These are phyloP conservation scores for Marasmarcha lunaedactyla DNA, from an alignment of 2,888 invertebrate species.

Conservation along the genomic window DNA sequence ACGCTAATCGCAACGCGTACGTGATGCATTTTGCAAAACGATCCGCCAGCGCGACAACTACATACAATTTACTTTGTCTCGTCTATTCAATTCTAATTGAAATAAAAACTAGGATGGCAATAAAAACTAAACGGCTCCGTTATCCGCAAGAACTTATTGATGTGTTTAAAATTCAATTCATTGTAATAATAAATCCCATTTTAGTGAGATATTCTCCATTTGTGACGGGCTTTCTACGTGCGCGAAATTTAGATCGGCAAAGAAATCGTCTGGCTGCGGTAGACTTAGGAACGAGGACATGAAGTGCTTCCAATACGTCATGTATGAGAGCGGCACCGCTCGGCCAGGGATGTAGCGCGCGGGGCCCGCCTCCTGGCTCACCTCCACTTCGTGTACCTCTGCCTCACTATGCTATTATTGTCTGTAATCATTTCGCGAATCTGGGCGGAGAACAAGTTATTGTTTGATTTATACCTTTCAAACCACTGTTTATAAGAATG, in stretches of 20 bases:
- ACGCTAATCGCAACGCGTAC: slow-evolving; percentile 64
- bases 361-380: too few species aligned
- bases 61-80: slow-evolving; percentile 9
- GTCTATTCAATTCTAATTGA: neutral
- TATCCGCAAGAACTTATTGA: neutral
- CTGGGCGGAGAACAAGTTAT: too few species aligned
- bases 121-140: neutral
- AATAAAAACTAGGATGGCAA: too few species aligned
- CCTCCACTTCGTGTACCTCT: too few species aligned
- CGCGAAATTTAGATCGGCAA: neutral
- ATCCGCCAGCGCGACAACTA: slow-evolving; percentile 19
- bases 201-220: neutral
- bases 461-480: too few species aligned
- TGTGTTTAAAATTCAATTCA: too few species aligned
- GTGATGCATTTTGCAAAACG: slow-evolving; percentile 56
- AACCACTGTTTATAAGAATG: too few species aligned
- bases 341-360: too few species aligned
- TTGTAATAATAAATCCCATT: too few species aligned
- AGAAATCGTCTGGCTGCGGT: neutral
- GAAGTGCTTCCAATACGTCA: slow-evolving; percentile 1
- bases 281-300: neutral
- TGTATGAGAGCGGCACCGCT: neutral
- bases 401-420: too few species aligned
- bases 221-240: neutral
- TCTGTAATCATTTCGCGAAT: too few species aligned